Percentiles rank a stretch among this genome's conserved stretches.
These are phyloP conservation scores for Prionace glauca DNA, from an alignment of 2,797 vertebrate genomes.

Conservation along the genomic window DNA sequence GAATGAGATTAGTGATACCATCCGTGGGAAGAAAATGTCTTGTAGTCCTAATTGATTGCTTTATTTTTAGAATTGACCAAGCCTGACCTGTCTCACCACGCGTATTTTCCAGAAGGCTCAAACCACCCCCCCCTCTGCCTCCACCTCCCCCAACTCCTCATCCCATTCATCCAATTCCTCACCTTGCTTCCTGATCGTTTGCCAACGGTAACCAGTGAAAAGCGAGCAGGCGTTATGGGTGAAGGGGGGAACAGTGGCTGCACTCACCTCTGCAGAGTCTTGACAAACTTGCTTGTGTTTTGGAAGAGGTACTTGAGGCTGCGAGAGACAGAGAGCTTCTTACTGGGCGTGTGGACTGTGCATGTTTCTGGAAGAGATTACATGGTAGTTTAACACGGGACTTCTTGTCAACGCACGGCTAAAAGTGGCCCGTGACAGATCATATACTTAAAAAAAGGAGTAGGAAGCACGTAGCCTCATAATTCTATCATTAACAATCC, in stretches of 20 bases:
- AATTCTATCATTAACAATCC: background rate
- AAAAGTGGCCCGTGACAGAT: background rate
- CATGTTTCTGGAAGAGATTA: conserved; percentile 51
- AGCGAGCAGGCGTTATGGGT: too few relatives aligned
- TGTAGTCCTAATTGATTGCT: background rate
- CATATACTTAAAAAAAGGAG: too few relatives aligned
- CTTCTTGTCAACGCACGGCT: too few relatives aligned
- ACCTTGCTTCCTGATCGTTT: background rate
- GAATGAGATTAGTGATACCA: background rate
- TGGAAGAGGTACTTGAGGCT: conserved; percentile 69
- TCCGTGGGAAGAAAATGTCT: background rate
- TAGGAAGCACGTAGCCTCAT: background rate
- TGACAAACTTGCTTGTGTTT: conserved; percentile 66
- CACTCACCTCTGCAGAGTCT: conserved; percentile 62
- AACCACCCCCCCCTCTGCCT: background rate
- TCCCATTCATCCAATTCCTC: background rate
- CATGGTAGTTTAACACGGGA: background rate
- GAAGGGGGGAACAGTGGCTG: too few relatives aligned
- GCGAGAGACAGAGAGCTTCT: conserved; percentile 61
- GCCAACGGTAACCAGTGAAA: background rate
- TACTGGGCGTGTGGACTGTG: conserved; percentile 54
- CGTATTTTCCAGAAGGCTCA: background rate
- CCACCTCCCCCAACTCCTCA: background rate
- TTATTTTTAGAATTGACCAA: background rate
- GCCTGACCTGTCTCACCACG: too few relatives aligned